These are phyloP conservation scores for Drosophila ananassae DNA, from an alignment of 1,140 invertebrate genomes.

Conservation along the genomic window DNA sequence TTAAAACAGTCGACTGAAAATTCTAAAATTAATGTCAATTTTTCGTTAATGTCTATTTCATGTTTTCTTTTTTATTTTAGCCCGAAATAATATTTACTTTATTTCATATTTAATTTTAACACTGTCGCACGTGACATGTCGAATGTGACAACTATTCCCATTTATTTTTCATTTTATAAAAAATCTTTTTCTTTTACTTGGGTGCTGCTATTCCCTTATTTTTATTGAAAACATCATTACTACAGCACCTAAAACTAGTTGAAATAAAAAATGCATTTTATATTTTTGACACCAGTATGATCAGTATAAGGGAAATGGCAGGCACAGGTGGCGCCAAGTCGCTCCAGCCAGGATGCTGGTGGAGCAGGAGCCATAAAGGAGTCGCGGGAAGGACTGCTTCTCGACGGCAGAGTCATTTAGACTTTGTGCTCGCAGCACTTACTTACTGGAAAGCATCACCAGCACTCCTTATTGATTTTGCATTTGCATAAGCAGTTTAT, in stretches of 20 bases:
- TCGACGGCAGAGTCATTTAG: background rate
- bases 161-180: no score
- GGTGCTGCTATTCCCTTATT: no score
- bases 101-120: no score
- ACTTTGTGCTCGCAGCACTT: background rate
- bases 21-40: no score
- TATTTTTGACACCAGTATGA: background rate
- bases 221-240: no score
- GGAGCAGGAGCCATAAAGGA: conserved; percentile 4
- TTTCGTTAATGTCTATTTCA: no score
- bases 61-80: no score
- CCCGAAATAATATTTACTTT: no score
- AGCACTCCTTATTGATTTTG: conserved; percentile 45
- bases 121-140: no score
- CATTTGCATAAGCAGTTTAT: conserved; percentile 57
- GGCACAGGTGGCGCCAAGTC: background rate
- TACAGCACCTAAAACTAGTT: background rate
- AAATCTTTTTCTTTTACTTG: no score
- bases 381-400: conserved; percentile 1
- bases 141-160: no score
- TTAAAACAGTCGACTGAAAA: no score
- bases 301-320: background rate
- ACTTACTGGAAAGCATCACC: conserved; percentile 11
- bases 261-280: background rate
- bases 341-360: background rate